A percentile compares a stretch with the other conserved stretches of the same genome.
Evolutionary conservation across 2,113 vertebrate genomes (phyloP).

Genomic region (Ophthalmolycus amberensis): DNA sequence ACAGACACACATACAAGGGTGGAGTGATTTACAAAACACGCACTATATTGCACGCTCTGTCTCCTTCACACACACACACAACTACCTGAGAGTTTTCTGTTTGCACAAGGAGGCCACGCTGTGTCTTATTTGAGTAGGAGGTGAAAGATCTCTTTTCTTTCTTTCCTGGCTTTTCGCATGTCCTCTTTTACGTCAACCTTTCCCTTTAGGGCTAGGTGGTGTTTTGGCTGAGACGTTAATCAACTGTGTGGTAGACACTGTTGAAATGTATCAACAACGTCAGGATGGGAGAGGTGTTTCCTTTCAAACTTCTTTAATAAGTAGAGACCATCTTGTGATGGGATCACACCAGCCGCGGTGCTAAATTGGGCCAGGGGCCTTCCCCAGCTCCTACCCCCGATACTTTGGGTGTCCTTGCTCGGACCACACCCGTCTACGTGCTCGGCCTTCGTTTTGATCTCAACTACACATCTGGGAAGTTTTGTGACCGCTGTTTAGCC

Average conservation of each 20-base stretch:
- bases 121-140: constrained; percentile 45
- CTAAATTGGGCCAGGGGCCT: no score
- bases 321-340: background rate
- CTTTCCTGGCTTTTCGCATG: background rate
- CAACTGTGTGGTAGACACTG: background rate
- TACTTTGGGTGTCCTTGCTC: no score
- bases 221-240: constrained; percentile 26
- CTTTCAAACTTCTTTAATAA: background rate
- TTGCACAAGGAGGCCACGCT: constrained; percentile 61
- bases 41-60: constrained; percentile 9
- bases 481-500: no score
- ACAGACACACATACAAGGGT: constrained; percentile 8
- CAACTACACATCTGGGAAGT: no score
- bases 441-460: no score
- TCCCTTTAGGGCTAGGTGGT: constrained; percentile 5
- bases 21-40: constrained; percentile 46
- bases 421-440: no score
- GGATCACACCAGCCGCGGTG: no score
- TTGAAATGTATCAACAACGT: no score
- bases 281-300: background rate
- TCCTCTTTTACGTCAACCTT: constrained; percentile 14
- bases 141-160: constrained; percentile 28
- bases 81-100: constrained; percentile 53
- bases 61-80: constrained; percentile 14
- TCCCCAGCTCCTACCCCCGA: no score